Percentiles rank a stretch among this genome's conserved stretches.
Conservation (phyloP, 2,888 invertebrate genomes). For the Platypus cylindrus region DNA sequence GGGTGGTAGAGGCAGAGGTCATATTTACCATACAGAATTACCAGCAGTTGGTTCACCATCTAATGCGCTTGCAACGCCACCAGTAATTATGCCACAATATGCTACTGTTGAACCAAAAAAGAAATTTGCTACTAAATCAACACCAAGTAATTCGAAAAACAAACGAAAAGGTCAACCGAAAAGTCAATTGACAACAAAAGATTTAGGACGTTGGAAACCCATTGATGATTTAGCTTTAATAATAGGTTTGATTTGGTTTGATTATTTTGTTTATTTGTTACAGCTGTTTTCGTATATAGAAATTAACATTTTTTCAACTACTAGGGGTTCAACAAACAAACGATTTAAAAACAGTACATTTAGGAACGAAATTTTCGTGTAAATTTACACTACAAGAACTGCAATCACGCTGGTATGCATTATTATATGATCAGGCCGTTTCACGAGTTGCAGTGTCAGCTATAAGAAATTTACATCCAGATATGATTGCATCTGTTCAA, state of each 20-base stretch:
- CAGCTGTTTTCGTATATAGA: too few relatives aligned
- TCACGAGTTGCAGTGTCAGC: slow-evolving; percentile 85
- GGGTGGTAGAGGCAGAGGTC: slow-evolving; percentile 33
- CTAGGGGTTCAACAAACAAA: slow-evolving; percentile 67
- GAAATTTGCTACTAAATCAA: slow-evolving; percentile 9
- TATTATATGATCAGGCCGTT: slow-evolving; percentile 89
- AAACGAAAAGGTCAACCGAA: slow-evolving; percentile 49
- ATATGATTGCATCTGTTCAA: slow-evolving; percentile 75
- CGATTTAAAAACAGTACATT: slow-evolving; percentile 68
- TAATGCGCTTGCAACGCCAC: slow-evolving; percentile 15
- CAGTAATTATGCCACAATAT: slow-evolving; percentile 11
- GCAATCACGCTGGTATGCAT: slow-evolving; percentile 90
- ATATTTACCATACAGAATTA: slow-evolving; percentile 32
- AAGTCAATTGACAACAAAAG: slow-evolving; percentile 63
- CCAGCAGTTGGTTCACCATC: slow-evolving; percentile 24
- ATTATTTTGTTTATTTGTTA: neutral
- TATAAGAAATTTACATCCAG: slow-evolving; percentile 88
- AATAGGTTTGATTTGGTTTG: slow-evolving; percentile 37
- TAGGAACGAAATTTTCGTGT: slow-evolving; percentile 91
- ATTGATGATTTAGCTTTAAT: slow-evolving; percentile 92
- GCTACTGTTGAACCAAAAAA: slow-evolving; percentile 26
- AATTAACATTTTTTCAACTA: neutral
- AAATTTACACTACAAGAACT: slow-evolving; percentile 87
- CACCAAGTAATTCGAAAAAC: slow-evolving; percentile 26
- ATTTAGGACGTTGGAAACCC: slow-evolving; percentile 92